Base-by-base conservation (phyloP, 1,140 invertebrate genomes). In the Trinorchestia longiramus region DNA sequence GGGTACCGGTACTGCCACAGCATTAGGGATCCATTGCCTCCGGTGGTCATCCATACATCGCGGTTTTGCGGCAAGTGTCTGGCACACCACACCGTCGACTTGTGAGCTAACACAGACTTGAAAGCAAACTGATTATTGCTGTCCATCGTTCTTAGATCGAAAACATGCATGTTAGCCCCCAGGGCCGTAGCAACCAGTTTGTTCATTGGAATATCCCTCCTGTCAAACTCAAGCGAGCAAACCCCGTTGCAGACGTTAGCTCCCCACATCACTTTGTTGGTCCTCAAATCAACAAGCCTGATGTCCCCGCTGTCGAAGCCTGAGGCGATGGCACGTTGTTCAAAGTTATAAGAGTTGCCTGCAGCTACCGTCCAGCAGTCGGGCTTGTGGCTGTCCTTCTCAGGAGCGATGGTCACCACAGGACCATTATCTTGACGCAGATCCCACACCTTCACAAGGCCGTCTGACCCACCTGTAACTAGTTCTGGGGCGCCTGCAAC, bases 261-360 rank as follows among this genome's bases (percentile, higher is more conserved):
- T 97, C 99, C 99, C 99, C 99, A 99, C 97, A 98, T 97, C 0
- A 99, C 97, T 11, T 98, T 97, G 98, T 99, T 99, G 36, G 98
- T 98, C 96, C 98, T 98, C n/a, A 99, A 97, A 97, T 99, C 99
- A 97, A 99, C 99, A 97, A 99, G 98, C 97, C 99, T 99, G 0
- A 99, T 97, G 97, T 99, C 99, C 0, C 99, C 99, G 97, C 99
- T 99, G 97, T 99, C 99, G 97, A 99, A 99, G 6, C 99, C 99
- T 87, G 99, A 98, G 96, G 98, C 98, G 0, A 99, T 98, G 96
- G 98, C 98, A 96, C 99, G 97, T 97, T 99, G 99, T 57, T 98
- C 98, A 43, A 98, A 98, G 97, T 98, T 99, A 97, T 98, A 99
- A 0, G 99, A 98, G 97, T 99, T 98, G 0, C 98, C 99, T 97